A percentile compares a stretch with the other conserved stretches of the same genome.
These are phyloP conservation scores for Muschampia plurimacula DNA, from an alignment of 2,888 invertebrate genomes.

Conservation along the genomic window DNA sequence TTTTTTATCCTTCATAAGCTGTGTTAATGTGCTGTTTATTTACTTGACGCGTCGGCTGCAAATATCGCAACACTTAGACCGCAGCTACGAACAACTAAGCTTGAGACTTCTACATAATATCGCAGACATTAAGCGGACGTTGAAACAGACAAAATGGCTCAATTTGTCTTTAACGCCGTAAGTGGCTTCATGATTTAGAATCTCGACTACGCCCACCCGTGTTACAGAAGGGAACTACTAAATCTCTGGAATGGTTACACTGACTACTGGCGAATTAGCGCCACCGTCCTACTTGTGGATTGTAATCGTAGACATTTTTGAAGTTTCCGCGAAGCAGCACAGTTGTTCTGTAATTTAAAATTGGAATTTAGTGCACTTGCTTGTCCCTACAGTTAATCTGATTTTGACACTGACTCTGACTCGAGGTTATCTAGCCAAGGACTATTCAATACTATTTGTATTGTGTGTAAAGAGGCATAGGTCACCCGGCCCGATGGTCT, in stretches of 20 bases:
- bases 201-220: conserved; percentile 65
- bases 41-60: neutral
- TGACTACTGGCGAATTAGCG: conserved; percentile 59
- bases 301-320: conserved; percentile 50
- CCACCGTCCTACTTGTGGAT: conserved; percentile 51
- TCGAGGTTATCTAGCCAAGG: too few relatives aligned
- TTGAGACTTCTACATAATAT: conserved; percentile 10
- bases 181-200: conserved; percentile 75
- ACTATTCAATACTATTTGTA: too few relatives aligned
- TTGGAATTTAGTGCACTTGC: neutral
- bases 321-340: conserved; percentile 41
- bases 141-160: conserved; percentile 59
- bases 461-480: too few relatives aligned
- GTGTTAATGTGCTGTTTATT: neutral
- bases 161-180: conserved; percentile 70
- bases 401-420: too few relatives aligned
- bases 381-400: neutral
- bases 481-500: too few relatives aligned
- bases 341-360: conserved; percentile 5
- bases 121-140: conserved; percentile 29
- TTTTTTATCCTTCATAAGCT: neutral
- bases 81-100: conserved; percentile 3
- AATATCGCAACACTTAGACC: neutral
- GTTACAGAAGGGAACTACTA: conserved; percentile 64
- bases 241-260: conserved; percentile 59